Base-by-base conservation (phyloP, 1,140 invertebrate species). In the Brachionus manjavacas region DNA sequence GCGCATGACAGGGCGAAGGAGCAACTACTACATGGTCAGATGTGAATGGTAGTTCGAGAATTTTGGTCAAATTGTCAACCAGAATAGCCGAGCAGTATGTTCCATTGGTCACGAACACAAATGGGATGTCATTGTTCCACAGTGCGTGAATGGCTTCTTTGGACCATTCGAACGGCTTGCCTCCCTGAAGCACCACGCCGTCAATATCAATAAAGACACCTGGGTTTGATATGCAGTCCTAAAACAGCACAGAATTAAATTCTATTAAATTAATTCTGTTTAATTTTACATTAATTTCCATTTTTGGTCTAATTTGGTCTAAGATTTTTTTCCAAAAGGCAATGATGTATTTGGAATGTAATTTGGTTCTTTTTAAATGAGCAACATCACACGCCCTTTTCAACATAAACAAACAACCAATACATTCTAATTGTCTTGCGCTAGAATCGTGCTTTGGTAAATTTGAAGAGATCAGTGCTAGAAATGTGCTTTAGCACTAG, bases 1-100 rank as follows among this genome's bases (percentile, higher is more conserved):
- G 86, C 12, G 89, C 85, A 72, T 86, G 86, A 4, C 87, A 87
- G n/a, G 89, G 88, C 12, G 88, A 88, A 55, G 87, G 89, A 0
- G 89, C 88, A 84, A 83, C 60, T 11, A 83, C 81, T 46, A 83
- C 81, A 25, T 83, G 81, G 31, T 83, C 81, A 35, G 64, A 16
- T 28, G 60, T 66, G 16, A 83, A 66, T 16, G 81, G 81, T 4
- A 83, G 16, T 9, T 68, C 81, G 16, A 83, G 46, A 28, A 83
- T 70, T 9, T 46, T 83, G 23, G 39, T 49, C 23, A 83, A 55
- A 49, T 83, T 66, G 16, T 83, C 81, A 16, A 68, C 81, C n/a
- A 68, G 12, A 49, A 68, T 25, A 55, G 81, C 60, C 14, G 46
- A 52, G 35, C 60, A 83, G n/a, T 68, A 68, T 25, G 60, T 68